Percentiles rank a stretch among this genome's conserved stretches.
Evolutionary conservation across 2,888 invertebrate genomes (phyloP).

Genomic region (Tenodera sinensis): DNA sequence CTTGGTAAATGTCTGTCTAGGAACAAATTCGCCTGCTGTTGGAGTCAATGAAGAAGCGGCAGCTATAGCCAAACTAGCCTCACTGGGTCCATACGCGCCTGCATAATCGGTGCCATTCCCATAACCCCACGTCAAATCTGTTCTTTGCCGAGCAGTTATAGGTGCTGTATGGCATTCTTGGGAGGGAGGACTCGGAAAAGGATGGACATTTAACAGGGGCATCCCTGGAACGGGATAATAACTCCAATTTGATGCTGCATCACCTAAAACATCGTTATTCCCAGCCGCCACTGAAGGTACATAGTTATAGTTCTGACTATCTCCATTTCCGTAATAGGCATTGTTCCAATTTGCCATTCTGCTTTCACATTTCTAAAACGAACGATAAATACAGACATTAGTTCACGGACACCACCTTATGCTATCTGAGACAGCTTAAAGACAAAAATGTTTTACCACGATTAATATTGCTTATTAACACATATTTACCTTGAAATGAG

Average conservation of each 20-base stretch:
- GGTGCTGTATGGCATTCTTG: neutral
- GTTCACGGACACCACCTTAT: too few relatives aligned
- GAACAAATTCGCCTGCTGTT: conserved; percentile 57
- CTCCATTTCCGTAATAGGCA: neutral
- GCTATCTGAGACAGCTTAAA: too few relatives aligned
- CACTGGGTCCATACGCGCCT: neutral
- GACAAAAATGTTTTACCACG: too few relatives aligned
- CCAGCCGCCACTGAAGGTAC: neutral
- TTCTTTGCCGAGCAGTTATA: neutral
- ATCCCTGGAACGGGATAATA: neutral
- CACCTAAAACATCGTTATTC: neutral
- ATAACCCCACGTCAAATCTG: neutral
- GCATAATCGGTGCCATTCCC: neutral
- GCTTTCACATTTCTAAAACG: neutral
- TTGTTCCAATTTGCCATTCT: conserved; percentile 27
- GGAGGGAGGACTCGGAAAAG: neutral
- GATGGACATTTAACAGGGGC: neutral
- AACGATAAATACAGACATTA: too few relatives aligned
- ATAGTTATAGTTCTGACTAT: conserved; percentile 11
- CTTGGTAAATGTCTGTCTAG: conserved; percentile 34
- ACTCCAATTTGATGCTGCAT: neutral
- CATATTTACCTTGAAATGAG: too few relatives aligned
- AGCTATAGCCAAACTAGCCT: conserved; percentile 12
- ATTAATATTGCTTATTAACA: too few relatives aligned
- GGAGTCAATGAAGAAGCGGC: conserved; percentile 51